Conservation (phyloP, 2,113 vertebrate genomes). For the Pteropus alecto region DNA sequence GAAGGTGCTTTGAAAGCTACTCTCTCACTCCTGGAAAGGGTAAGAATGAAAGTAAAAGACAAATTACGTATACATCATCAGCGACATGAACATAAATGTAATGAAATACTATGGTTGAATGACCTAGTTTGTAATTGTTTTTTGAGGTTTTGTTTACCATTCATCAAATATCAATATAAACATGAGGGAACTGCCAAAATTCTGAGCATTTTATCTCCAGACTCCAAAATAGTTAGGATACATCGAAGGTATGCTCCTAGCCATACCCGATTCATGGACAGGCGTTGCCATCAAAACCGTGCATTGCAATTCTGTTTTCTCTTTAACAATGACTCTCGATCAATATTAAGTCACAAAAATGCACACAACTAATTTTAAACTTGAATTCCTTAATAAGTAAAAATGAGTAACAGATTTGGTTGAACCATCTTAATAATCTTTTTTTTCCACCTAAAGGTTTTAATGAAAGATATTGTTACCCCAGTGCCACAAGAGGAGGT, state of each 20-base stretch:
- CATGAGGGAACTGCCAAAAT: background rate
- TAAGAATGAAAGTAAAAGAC: constrained; percentile 78
- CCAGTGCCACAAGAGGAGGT: constrained; percentile 97
- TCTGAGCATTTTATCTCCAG: background rate
- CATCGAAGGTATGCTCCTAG: background rate
- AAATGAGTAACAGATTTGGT: background rate
- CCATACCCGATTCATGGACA: background rate
- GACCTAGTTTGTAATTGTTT: constrained; percentile 3
- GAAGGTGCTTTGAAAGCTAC: constrained; percentile 98
- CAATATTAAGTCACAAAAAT: background rate
- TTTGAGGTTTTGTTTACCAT: background rate
- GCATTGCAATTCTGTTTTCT: background rate
- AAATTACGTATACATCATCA: background rate
- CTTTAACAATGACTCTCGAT: background rate
- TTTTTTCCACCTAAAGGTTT: constrained; percentile 88
- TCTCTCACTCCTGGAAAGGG: constrained; percentile 95
- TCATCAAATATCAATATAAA: constrained; percentile 49
- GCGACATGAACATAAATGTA: background rate
- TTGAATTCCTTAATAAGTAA: background rate
- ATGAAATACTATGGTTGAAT: constrained; percentile 12
- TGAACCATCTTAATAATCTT: background rate
- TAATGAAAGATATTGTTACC: constrained; percentile 99
- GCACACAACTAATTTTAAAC: background rate
- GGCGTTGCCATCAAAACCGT: background rate
- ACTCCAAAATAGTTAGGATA: background rate